Percentiles rank a stretch among this genome's conserved stretches.
phyloP scores from a whole-genome alignment of 2,113 vertebrate genomes.

The Pao palembangensis region DNA sequence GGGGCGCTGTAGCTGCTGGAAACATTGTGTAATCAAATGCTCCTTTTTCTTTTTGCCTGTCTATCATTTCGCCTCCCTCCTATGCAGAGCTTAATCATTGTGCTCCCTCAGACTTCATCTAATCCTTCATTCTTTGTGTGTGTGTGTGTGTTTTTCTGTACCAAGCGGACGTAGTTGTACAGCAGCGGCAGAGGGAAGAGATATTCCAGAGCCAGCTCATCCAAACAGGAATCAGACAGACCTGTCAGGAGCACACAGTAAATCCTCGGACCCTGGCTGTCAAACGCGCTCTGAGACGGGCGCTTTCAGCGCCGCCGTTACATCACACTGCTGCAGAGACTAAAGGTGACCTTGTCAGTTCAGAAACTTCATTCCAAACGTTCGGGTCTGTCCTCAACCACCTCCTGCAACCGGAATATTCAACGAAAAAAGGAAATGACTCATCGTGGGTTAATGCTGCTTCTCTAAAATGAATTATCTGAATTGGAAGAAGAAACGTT shows the following conservation, averaged over 20 bases:
- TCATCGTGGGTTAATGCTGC: no score
- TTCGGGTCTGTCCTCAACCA: background rate
- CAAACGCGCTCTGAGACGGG: constrained; percentile 10
- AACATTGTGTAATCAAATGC: background rate
- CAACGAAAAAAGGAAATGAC: background rate
- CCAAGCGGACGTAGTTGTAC: constrained; percentile 93
- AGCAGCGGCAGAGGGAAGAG: constrained; percentile 88
- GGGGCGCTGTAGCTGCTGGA: constrained; percentile 21
- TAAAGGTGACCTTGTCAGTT: constrained; percentile 21
- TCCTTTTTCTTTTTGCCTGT: constrained; percentile 4
- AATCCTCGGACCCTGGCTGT: constrained; percentile 9
- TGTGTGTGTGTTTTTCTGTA: constrained; percentile 56
- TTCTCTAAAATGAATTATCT: no score
- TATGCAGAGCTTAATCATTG: background rate
- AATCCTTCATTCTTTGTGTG: constrained; percentile 8
- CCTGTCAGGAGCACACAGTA: constrained; percentile 67
- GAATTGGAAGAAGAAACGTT: no score
- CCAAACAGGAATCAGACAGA: constrained; percentile 85
- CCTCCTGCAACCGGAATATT: background rate
- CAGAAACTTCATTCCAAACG: no score
- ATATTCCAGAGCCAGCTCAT: constrained; percentile 85
- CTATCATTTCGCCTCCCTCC: constrained; percentile 6
- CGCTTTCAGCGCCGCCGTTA: background rate
- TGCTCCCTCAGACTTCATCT: constrained; percentile 4
- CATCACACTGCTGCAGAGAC: background rate